Evolutionary conservation across 2,113 vertebrate genomes (phyloP), one percentile per base, ranked within the genome.

Genomic region (Vulpes vulpes): DNA sequence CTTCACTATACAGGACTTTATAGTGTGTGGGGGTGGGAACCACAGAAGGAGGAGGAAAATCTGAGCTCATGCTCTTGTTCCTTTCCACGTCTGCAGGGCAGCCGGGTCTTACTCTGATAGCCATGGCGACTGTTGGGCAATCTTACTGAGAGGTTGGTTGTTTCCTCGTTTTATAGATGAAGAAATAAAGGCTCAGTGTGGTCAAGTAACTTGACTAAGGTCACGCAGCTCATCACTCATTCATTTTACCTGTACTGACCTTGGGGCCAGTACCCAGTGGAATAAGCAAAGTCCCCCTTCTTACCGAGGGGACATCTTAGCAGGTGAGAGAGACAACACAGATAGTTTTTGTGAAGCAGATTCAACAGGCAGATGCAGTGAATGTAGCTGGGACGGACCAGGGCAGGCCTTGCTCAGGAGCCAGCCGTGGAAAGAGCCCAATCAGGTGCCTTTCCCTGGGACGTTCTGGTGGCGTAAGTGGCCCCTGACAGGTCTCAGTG

Each of bases 351-450:
- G 3, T 0, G 25, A 12, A 51, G 71, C 19, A 16, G 74, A 67
- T 23, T 10, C 27, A 62, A 11, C n/a, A 4, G 84, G 30, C n/a
- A 65, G 64, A 11, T 5, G 22, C 3, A 16, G 32, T 6, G 15
- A 22, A 23, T 5, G 57, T 25, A 19, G 59, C 8, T 14, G 43
- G 57, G 53, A 3, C 16, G 10, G 78, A 8, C 9, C 25, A 9
- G 17, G 53, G 38, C 10, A 30, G n/a, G 76, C 53, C 27, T 59
- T 60, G 15, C 38, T 5, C 12, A 53, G 69, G 59, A 43, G 5
- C 7, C 55, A 14, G 35, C 4, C 0, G 3, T 6, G 19, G 6
- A 1, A 15, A 25, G n/a, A 38, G 23, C 32, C 16, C 1, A 0
- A 7, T 3, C 35, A 8, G 51, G 53, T 16, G 12, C 16, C 23